Conservation (phyloP, 2,797 vertebrate species). For the Eidolon dupreanum region DNA sequence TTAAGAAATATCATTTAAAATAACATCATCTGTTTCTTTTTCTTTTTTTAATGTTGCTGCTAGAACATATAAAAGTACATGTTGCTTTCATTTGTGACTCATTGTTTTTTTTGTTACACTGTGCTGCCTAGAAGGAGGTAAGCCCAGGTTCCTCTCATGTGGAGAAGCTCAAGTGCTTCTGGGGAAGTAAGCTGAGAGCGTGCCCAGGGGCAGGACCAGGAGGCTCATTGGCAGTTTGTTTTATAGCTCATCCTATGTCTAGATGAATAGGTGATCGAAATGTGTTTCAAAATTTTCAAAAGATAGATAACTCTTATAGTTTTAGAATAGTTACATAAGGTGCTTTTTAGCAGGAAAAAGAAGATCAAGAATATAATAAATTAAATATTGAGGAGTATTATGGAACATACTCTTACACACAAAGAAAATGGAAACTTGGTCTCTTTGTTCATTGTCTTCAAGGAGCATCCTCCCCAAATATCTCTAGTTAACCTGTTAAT, state of each 20-base stretch:
- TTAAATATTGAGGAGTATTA: neutral
- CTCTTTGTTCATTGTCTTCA: slow-evolving; percentile 40
- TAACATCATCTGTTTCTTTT: neutral
- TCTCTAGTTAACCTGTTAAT: slow-evolving; percentile 42
- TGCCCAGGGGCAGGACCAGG: neutral
- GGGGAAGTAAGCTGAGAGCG: neutral
- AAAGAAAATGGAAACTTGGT: neutral
- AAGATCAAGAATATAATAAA: neutral
- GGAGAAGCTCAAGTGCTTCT: neutral
- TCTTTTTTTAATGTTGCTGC: neutral
- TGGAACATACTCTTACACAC: neutral
- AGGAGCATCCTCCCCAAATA: neutral
- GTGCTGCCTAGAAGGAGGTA: neutral
- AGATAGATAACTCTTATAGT: neutral
- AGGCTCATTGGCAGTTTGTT: neutral
- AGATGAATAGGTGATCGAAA: neutral
- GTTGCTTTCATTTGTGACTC: neutral
- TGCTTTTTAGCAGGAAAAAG: neutral
- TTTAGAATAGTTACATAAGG: slow-evolving; percentile 4
- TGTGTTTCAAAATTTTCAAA: neutral
- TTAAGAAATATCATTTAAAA: slow-evolving; percentile 3
- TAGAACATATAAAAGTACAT: neutral
- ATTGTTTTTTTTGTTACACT: neutral
- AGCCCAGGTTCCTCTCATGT: neutral
- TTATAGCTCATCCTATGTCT: neutral